Conservation (phyloP, 23 tunicate genomes). For the Oikopleura albicans region DNA sequence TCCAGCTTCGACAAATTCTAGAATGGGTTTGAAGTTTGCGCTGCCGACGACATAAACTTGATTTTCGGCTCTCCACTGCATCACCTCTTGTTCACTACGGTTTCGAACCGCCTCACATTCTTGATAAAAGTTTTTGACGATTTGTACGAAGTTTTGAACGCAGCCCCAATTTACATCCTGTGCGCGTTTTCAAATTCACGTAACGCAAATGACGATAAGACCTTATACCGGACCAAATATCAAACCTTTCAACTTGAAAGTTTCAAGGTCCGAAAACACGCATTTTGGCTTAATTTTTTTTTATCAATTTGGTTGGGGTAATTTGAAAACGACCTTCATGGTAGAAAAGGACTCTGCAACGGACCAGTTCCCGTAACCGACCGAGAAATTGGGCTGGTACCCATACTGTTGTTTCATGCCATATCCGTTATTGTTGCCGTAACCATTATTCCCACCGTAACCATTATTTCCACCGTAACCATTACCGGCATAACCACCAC, state of each 20-base stretch:
- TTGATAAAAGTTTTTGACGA: slow-evolving; percentile 79
- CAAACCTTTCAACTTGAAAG: too few relatives aligned
- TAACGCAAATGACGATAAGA: too few relatives aligned
- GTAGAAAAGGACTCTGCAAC: too few relatives aligned
- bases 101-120: slow-evolving; percentile 42
- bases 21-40: slow-evolving; percentile 37
- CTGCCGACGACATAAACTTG: slow-evolving; percentile 38
- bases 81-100: slow-evolving; percentile 18
- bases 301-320: too few relatives aligned
- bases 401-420: too few relatives aligned
- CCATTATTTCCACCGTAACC: not conserved
- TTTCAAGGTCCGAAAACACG: too few relatives aligned
- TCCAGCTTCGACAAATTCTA: slow-evolving; percentile 42
- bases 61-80: slow-evolving; percentile 23
- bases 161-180: not conserved
- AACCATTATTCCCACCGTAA: not conserved
- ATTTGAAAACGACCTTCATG: too few relatives aligned
- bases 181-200: too few relatives aligned
- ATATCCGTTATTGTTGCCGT: not conserved
- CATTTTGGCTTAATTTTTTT: too few relatives aligned
- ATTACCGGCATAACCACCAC: not conserved
- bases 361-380: too few relatives aligned
- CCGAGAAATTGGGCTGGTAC: too few relatives aligned
- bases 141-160: slow-evolving; percentile 35
- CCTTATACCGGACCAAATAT: too few relatives aligned